A percentile compares a stretch with the other conserved stretches of the same genome.
phyloP scores from a whole-genome alignment of 2,113 vertebrate species.

The Heteronetta atricapilla region DNA sequence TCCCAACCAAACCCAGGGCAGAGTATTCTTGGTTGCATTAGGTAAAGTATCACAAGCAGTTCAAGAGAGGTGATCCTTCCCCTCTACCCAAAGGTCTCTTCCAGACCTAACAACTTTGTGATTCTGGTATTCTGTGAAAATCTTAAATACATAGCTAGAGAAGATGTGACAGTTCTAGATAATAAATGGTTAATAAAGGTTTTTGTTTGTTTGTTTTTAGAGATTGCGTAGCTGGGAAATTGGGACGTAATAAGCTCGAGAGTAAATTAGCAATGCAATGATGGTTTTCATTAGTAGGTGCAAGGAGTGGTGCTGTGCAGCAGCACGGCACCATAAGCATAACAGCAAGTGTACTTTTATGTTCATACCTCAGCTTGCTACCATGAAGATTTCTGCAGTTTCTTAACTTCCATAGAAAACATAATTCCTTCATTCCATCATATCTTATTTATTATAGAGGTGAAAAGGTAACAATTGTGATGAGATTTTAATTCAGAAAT shows the following conservation, averaged over 20 bases:
- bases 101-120: not conserved
- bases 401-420: not conserved
- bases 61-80: not conserved
- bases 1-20: not conserved
- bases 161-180: not conserved
- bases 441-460: not conserved
- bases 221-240: not conserved
- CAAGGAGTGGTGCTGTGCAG: not conserved
- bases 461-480: not conserved
- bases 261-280: not conserved
- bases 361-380: not conserved
- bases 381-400: not conserved
- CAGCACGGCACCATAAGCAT: too few relatives aligned
- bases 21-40: not conserved
- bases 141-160: not conserved
- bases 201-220: not conserved
- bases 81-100: not conserved
- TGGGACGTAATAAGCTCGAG: not conserved
- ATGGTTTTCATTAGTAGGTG: not conserved
- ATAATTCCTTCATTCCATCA: not conserved
- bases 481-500: constrained; percentile 36
- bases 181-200: not conserved
- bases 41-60: not conserved
- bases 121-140: not conserved
- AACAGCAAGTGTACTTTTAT: not conserved